These are phyloP conservation scores for Hymenochirus boettgeri DNA, from an alignment of 2,113 vertebrate species.

Conservation along the genomic window DNA sequence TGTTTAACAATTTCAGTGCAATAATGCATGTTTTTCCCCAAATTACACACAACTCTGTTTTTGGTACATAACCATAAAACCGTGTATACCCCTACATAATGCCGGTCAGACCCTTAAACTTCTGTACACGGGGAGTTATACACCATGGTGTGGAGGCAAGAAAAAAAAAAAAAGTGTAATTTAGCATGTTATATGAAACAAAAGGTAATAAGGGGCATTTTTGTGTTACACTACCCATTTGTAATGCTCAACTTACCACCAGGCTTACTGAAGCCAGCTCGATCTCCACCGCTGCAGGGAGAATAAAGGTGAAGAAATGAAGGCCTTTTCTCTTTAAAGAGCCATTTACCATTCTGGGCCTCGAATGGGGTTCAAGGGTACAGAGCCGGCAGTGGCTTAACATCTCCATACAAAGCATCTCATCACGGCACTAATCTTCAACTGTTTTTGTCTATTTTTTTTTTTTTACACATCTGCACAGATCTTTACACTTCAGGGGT, in stretches of 20 bases:
- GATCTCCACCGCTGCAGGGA: conserved; percentile 99
- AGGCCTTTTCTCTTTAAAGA: conserved; percentile 98
- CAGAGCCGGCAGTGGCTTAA: conserved; percentile 89
- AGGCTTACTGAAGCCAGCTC: conserved; percentile 99
- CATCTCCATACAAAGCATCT: conserved; percentile 76
- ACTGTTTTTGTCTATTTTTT: conserved; percentile 53
- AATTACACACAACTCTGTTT: conserved; percentile 58
- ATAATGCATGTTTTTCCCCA: conserved; percentile 52
- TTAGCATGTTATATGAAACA: conserved; percentile 4
- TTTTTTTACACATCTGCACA: conserved; percentile 65
- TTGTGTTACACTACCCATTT: conserved; percentile 88
- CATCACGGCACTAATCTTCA: conserved; percentile 68
- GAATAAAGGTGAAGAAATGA: conserved; percentile 99
- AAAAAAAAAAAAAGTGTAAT: conserved; percentile 7
- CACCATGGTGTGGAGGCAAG: conserved; percentile 23
- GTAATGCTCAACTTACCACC: conserved; percentile 99
- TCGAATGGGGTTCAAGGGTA: conserved; percentile 82
- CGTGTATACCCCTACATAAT: conserved; percentile 69
- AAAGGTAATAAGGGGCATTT: conserved; percentile 59
- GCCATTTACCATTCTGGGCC: conserved; percentile 94
- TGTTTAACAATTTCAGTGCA: conserved; percentile 12
- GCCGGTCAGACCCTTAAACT: conserved; percentile 76
- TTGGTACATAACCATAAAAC: conserved; percentile 60
- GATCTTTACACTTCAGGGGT: conserved; percentile 56
- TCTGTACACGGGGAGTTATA: conserved; percentile 42